These are phyloP conservation scores for Phrynocephalus forsythii DNA, from an alignment of 2,797 vertebrate genomes.

Conservation along the genomic window DNA sequence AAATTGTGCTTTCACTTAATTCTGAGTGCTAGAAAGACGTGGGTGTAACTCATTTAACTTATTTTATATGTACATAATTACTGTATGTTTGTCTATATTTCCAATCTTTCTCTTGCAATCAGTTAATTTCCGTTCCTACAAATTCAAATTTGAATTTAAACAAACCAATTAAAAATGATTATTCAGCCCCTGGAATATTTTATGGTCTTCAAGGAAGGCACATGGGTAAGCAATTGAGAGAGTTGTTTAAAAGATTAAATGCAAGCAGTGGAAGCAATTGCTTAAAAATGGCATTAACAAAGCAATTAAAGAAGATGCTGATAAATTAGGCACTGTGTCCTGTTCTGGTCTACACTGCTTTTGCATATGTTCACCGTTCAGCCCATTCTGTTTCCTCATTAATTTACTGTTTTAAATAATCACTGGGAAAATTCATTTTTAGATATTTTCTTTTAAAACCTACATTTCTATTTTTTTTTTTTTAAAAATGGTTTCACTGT, in stretches of 20 bases:
- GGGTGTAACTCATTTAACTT: background rate
- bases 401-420: background rate
- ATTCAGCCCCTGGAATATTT: background rate
- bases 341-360: background rate
- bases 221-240: background rate
- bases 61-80: background rate
- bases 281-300: background rate
- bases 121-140: background rate
- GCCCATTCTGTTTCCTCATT: background rate
- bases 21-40: background rate
- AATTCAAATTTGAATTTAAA: background rate
- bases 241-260: background rate
- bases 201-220: background rate
- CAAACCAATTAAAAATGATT: background rate
- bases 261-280: background rate
- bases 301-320: background rate
- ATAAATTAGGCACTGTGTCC: background rate
- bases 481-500: background rate
- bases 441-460: background rate
- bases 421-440: background rate
- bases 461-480: background rate
- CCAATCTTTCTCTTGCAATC: background rate
- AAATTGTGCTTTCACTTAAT: background rate
- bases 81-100: background rate
- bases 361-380: background rate